Evolutionary conservation across 53 echinoderm and acorn worm species (phyloP), one percentile per base, ranked within the genome.

Genomic region (Arbacia lixula): DNA sequence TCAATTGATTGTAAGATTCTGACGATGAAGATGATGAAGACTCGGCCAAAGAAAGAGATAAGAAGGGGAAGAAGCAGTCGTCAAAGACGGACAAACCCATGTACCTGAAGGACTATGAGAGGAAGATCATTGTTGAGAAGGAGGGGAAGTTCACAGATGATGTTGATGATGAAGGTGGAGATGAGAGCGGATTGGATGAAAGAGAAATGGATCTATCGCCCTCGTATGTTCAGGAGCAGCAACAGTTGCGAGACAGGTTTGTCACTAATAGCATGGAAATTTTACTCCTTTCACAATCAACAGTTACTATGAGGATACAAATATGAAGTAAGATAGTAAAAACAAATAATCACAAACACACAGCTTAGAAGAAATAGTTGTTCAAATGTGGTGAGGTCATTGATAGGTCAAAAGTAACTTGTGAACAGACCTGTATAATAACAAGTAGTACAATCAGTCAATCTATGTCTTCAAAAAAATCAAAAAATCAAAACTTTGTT

Each of bases 71-170:
- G 12, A 72, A 67, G 24, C 54, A 58, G 29, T 57, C 60, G 0
- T 43, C 65, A 14, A 81, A 36, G 34, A 76, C 73, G 26, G 83
- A 86, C 26, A 85, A 87, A 61, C 91, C 96, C 0, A 91, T 96
- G 91, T 96, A 76, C 64, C 83, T 96, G 32, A 96, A 91, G 63
- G 96, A 95, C 83, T 93, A 91, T 20, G 96, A 96, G 77, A 89
- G 96, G 40, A 91, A 93, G 86, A 91, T 96, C 33, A 91, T 96
- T n/a, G 83, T 89, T 2, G 96, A 96, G 85, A 91, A 96, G 64
- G 91, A 83, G 37, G 96, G 96, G 17, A 76, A 87, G 72, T 91
- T 85, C 58, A 89, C 86, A 26, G 93, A 92, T 30, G 93, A 91
- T 39, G 88, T 89, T n/a, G 85, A 81, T 17, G 89, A 89, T 5